phyloP scores from a whole-genome alignment of 1,140 invertebrate species.

The Octopus bimaculoides region DNA sequence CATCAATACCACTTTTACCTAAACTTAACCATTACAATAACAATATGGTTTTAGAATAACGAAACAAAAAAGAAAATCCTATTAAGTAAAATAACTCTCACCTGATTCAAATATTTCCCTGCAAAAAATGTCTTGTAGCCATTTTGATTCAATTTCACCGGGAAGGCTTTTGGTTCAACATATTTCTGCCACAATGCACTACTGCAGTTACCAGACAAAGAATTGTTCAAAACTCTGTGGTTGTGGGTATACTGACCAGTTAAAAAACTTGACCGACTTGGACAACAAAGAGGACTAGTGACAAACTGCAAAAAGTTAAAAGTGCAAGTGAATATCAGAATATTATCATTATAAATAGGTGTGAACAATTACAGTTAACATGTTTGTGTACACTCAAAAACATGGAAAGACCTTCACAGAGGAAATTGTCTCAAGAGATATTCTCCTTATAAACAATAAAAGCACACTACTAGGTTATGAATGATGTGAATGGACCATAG shows the following conservation, averaged over 20 bases:
- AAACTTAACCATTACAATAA: not conserved
- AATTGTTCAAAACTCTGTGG: slow-evolving; percentile 76
- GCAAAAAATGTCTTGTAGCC: slow-evolving; percentile 54
- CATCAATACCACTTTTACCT: not conserved
- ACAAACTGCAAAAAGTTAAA: slow-evolving; percentile 39
- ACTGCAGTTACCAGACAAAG: slow-evolving; percentile 73
- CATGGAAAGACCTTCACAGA: too few relatives aligned
- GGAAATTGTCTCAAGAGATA: too few relatives aligned
- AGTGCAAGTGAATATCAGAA: not conserved
- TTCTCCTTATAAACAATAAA: too few relatives aligned
- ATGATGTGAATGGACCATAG: too few relatives aligned
- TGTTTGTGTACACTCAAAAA: too few relatives aligned
- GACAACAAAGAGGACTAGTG: slow-evolving; percentile 61
- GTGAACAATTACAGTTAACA: too few relatives aligned
- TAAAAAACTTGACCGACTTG: slow-evolving; percentile 81
- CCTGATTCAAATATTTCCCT: slow-evolving; percentile 53
- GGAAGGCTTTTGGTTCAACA: slow-evolving; percentile 69
- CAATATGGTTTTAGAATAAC: too few relatives aligned
- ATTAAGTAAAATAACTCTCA: slow-evolving; percentile 13
- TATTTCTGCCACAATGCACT: slow-evolving; percentile 66
- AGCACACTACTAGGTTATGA: too few relatives aligned
- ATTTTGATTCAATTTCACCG: slow-evolving; percentile 64
- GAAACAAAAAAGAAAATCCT: too few relatives aligned
- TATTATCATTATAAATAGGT: not conserved
- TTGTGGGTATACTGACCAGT: slow-evolving; percentile 85